Evolutionary conservation across 2,113 vertebrate genomes (phyloP).

Genomic region (Bubalus kerabau): DNA sequence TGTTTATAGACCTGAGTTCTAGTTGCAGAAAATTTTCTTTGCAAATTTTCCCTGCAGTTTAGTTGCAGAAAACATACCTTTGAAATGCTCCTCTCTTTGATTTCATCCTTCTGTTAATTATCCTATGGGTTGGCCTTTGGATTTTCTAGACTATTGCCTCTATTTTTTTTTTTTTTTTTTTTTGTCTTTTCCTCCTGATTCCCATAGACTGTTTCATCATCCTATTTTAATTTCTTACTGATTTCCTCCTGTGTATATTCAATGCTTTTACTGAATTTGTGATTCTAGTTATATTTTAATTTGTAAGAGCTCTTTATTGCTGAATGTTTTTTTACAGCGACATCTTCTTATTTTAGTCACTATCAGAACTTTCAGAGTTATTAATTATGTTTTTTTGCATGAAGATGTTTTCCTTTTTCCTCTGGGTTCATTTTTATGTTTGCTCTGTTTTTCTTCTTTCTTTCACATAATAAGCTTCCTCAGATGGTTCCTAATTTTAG

Average conservation of each 20-base stretch:
- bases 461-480: not conserved
- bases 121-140: not conserved
- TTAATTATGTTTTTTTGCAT: not conserved
- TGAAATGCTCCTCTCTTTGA: not conserved
- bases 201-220: not conserved
- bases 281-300: not conserved
- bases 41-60: not conserved
- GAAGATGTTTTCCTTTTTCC: not conserved
- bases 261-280: not conserved
- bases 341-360: not conserved
- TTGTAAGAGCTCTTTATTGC: not conserved
- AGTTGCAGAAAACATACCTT: not conserved
- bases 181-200: not conserved
- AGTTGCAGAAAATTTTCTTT: not conserved
- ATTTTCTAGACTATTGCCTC: not conserved
- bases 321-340: not conserved
- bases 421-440: not conserved
- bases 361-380: not conserved
- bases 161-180: not conserved
- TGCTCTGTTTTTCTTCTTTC: not conserved
- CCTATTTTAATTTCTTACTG: not conserved
- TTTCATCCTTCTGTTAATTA: not conserved
- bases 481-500: not conserved
- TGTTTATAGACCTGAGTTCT: not conserved
- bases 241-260: not conserved